A percentile compares a stretch with the other conserved stretches of the same genome.
Evolutionary conservation across 2,113 vertebrate genomes (phyloP).

Genomic region (Mesocricetus auratus): DNA sequence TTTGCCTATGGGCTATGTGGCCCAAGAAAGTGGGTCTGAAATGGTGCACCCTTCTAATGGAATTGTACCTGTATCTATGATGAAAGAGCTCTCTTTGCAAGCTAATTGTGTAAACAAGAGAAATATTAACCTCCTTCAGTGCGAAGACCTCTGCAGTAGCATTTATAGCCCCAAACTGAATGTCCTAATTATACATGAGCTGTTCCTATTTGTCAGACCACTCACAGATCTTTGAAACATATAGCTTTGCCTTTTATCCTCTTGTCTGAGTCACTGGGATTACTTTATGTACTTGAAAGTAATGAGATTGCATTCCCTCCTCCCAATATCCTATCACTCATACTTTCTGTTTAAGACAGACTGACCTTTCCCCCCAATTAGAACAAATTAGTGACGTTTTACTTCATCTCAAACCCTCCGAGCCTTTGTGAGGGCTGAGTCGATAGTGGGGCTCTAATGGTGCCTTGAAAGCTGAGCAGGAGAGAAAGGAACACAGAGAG

Average conservation of each 20-base stretch:
- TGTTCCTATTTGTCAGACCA: slow-evolving; percentile 66
- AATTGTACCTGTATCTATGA: slow-evolving; percentile 61
- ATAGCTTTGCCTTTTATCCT: slow-evolving; percentile 74
- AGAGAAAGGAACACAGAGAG: slow-evolving; percentile 61
- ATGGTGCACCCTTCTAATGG: slow-evolving; percentile 44
- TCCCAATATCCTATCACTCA: slow-evolving; percentile 67
- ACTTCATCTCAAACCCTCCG: slow-evolving; percentile 75
- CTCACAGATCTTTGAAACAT: slow-evolving; percentile 59
- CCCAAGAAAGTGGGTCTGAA: slow-evolving; percentile 52
- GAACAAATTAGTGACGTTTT: slow-evolving; percentile 81
- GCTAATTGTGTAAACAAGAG: slow-evolving; percentile 66
- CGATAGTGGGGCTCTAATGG: slow-evolving; percentile 51
- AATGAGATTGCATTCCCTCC: slow-evolving; percentile 65
- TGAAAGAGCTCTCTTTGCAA: slow-evolving; percentile 58
- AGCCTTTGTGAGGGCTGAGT: slow-evolving; percentile 68
- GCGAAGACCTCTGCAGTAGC: slow-evolving; percentile 43
- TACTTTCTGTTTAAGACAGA: slow-evolving; percentile 75
- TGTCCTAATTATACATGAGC: slow-evolving; percentile 72
- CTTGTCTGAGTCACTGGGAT: slow-evolving; percentile 66
- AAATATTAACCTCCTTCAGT: slow-evolving; percentile 70
- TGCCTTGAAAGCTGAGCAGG: slow-evolving; percentile 65
- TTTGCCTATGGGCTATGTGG: not conserved
- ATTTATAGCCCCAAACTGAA: slow-evolving; percentile 62
- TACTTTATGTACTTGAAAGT: slow-evolving; percentile 78
- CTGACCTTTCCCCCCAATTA: slow-evolving; percentile 79